Percentiles rank a stretch among this genome's conserved stretches.
These are phyloP conservation scores for Manis pentadactyla DNA, from an alignment of 2,797 vertebrate species.

Conservation along the genomic window DNA sequence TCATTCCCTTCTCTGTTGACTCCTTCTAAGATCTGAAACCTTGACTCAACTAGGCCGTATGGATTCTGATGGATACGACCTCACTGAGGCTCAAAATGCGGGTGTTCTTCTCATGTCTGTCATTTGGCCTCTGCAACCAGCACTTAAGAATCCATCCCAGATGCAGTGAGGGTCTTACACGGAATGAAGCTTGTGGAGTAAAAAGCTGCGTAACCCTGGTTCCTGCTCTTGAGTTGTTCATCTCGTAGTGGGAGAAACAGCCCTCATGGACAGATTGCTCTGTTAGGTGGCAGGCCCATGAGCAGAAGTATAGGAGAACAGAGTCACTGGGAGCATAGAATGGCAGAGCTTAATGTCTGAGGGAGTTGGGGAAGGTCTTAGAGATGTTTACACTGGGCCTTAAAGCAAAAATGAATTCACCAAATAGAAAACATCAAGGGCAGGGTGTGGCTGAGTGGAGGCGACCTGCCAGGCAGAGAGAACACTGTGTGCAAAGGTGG, in stretches of 20 bases:
- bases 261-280: not conserved
- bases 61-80: not conserved
- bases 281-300: not conserved
- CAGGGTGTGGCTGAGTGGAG: not conserved
- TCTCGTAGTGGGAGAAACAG: not conserved
- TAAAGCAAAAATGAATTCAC: not conserved
- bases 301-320: not conserved
- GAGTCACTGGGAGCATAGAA: not conserved
- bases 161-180: not conserved
- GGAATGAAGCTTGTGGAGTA: not conserved
- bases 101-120: not conserved
- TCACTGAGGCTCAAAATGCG: not conserved
- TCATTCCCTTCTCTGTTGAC: not conserved
- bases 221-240: not conserved
- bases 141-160: not conserved
- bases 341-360: not conserved
- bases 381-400: not conserved
- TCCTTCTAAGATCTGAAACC: not conserved
- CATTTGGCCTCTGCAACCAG: not conserved
- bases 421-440: not conserved
- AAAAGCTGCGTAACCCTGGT: not conserved
- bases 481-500: not conserved
- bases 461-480: not conserved
- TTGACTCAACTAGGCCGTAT: not conserved
- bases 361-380: not conserved